These are phyloP conservation scores for Phenganax stokvisi DNA, from an alignment of 92 coral and sea anemone species.

Conservation along the genomic window DNA sequence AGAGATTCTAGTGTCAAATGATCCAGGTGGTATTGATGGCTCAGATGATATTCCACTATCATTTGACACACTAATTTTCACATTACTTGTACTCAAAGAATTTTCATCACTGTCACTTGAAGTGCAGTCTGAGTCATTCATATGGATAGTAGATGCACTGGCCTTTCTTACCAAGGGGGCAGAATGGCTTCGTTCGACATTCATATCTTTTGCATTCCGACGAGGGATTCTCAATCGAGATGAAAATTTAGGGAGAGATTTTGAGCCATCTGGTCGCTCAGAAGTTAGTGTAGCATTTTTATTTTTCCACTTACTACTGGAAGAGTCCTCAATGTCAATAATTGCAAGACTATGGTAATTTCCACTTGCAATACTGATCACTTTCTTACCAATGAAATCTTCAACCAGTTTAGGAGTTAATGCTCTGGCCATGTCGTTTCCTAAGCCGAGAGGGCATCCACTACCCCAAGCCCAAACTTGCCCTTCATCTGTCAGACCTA, in stretches of 20 bases:
- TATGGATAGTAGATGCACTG: neutral
- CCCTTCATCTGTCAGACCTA: conserved; percentile 64
- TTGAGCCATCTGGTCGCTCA: conserved; percentile 7
- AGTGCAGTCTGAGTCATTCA: conserved; percentile 7
- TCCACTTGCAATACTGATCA: conserved; percentile 67
- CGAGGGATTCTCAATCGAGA: conserved; percentile 14
- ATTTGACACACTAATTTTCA: conserved; percentile 6
- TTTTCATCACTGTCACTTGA: conserved; percentile 28
- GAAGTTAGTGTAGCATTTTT: conserved; percentile 17
- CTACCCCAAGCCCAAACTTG: conserved; percentile 97
- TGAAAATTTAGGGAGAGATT: conserved; percentile 16
- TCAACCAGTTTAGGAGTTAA: conserved; percentile 57
- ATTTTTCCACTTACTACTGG: neutral
- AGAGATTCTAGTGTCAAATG: conserved; percentile 70
- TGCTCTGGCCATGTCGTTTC: conserved; percentile 45
- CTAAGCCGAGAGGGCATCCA: conserved; percentile 81
- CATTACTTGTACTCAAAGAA: conserved; percentile 10
- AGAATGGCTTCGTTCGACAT: conserved; percentile 18
- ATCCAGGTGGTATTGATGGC: conserved; percentile 30
- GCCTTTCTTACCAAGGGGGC: neutral
- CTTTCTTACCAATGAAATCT: conserved; percentile 64
- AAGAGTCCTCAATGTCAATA: conserved; percentile 40
- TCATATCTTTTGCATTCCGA: neutral
- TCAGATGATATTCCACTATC: neutral
- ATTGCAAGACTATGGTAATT: conserved; percentile 86